phyloP scores from a whole-genome alignment of 2,797 vertebrate species.

The Labeo calbasu region DNA sequence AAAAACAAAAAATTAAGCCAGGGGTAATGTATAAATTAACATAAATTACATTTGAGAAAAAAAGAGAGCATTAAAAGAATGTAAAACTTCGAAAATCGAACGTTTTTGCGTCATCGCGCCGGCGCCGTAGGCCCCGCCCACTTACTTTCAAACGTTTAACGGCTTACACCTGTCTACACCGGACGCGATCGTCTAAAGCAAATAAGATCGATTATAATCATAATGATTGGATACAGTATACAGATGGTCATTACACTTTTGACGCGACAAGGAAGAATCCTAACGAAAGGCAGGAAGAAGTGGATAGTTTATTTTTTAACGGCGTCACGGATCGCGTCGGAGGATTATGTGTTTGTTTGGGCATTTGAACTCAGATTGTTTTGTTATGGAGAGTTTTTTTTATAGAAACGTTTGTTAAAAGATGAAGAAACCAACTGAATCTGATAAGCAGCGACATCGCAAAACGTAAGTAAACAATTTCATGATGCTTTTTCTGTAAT shows the following conservation, averaged over 20 bases:
- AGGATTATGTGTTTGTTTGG: background rate
- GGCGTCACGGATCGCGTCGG: background rate
- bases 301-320: background rate
- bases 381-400: background rate
- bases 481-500: background rate
- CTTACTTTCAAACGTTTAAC: background rate
- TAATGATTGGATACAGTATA: background rate
- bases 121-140: background rate
- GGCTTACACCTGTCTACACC: background rate
- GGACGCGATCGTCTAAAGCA: background rate
- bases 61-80: too few relatives aligned
- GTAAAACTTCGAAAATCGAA: background rate
- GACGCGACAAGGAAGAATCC: background rate
- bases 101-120: background rate
- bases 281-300: background rate
- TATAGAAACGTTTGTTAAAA: background rate
- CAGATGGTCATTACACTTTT: background rate
- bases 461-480: background rate
- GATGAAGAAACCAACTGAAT: background rate
- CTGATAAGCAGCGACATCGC: background rate
- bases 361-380: background rate
- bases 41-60: too few relatives aligned
- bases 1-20: too few relatives aligned
- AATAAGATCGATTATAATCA: background rate
- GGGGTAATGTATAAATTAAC: too few relatives aligned